Percentiles rank a stretch among this genome's conserved stretches.
Evolutionary conservation across 2,797 vertebrate genomes (phyloP).

Genomic region (Enteromius thamalakanensis): DNA sequence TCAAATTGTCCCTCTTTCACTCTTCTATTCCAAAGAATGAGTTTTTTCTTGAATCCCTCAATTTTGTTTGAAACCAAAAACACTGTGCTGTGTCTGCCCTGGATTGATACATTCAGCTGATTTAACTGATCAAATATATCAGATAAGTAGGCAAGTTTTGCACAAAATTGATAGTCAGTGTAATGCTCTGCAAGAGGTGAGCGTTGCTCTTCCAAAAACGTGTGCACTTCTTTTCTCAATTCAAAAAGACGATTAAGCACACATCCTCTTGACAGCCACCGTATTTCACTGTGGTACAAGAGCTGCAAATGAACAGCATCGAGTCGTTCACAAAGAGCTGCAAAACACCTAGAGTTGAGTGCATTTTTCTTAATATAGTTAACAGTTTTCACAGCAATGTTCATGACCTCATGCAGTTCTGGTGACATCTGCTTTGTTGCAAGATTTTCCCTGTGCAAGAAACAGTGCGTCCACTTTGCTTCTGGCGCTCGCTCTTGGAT

Average conservation of each 20-base stretch:
- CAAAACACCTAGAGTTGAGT: slow-evolving; percentile 37
- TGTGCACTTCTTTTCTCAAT: slow-evolving; percentile 27
- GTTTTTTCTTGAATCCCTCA: slow-evolving; percentile 47
- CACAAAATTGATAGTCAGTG: not conserved
- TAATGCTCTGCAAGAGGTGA: slow-evolving; percentile 20
- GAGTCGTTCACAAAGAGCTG: slow-evolving; percentile 11
- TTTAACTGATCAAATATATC: slow-evolving; percentile 44
- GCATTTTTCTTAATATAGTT: slow-evolving; percentile 34
- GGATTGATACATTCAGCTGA: slow-evolving; percentile 36
- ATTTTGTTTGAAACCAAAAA: slow-evolving; percentile 48
- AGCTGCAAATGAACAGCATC: slow-evolving; percentile 36
- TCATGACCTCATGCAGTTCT: no score
- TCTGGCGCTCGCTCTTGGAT: no score
- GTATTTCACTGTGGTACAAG: not conserved
- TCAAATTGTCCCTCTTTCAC: no score
- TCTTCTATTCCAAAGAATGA: no score
- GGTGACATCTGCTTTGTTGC: no score
- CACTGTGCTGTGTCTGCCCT: slow-evolving; percentile 38
- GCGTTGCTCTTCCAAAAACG: slow-evolving; percentile 28
- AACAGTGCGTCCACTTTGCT: no score
- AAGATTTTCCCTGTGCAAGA: no score
- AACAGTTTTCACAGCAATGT: not conserved
- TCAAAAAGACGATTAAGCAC: slow-evolving; percentile 21
- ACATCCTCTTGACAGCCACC: no score
- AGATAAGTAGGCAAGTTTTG: no score